phyloP scores from a whole-genome alignment of 2,888 invertebrate genomes.

The Rhagonycha lutea region DNA sequence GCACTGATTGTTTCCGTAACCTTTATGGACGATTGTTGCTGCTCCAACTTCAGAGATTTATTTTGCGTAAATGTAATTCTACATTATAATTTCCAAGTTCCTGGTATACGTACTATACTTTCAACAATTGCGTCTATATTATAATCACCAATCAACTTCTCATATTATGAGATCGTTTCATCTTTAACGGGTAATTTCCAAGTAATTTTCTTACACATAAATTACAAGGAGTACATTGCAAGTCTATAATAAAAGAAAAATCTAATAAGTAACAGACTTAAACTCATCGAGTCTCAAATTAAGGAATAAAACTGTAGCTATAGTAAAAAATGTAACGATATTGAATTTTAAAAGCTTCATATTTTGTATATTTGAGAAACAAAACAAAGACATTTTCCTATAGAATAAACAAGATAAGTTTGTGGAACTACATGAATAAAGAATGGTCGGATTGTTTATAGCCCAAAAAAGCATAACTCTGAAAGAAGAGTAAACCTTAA shows the following conservation, averaged over 20 bases:
- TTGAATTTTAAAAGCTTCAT: conserved; percentile 1
- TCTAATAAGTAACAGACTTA: neutral
- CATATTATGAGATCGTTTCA: neutral
- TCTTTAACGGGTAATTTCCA: neutral
- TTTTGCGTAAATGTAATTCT: neutral
- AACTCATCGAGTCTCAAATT: neutral
- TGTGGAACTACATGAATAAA: conserved; percentile 36
- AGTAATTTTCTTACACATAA: neutral
- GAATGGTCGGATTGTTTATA: conserved; percentile 40
- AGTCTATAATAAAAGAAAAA: neutral
- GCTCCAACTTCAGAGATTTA: neutral
- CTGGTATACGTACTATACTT: neutral
- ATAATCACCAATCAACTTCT: neutral
- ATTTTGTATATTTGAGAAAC: neutral
- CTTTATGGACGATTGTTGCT: neutral
- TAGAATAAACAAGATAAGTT: conserved; percentile 45
- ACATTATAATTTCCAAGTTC: conserved; percentile 1
- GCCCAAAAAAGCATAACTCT: conserved; percentile 40
- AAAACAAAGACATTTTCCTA: conserved; percentile 38
- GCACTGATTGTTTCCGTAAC: conserved; percentile 10
- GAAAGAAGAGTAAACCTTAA: conserved; percentile 37
- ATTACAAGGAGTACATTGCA: neutral
- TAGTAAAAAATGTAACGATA: neutral
- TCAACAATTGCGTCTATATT: neutral
- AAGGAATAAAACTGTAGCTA: no score